Evolutionary conservation across 1,140 invertebrate genomes (phyloP), one percentile per base, ranked within the genome.

Genomic region (Bursaphelenchus mucronatus): DNA sequence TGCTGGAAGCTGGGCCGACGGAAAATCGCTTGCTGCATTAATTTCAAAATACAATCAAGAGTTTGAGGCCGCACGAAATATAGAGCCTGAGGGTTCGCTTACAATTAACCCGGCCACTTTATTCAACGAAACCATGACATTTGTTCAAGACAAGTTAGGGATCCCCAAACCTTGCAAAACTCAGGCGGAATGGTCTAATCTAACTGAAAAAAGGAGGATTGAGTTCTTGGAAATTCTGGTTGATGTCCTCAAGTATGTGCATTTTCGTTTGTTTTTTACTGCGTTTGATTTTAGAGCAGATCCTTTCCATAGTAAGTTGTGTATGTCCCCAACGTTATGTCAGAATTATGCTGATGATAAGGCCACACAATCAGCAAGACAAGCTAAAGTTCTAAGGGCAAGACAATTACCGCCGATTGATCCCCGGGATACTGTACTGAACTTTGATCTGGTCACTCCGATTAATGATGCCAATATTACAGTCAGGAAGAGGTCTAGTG

Each of bases 1-100:
- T 54, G 5, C 50, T 56, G 78, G 66, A 30, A 76, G 74, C 53
- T 76, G 76, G 72, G 54, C 43, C 10, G 74, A 76, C 58, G 76
- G 68, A 17, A n/a, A 45, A 11, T 49, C 76, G 0, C 65, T 78
- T 10, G 69, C 69, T 43, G 73, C 65, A 0, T 44, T 76, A n/a
- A 21, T 78, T n/a, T 53, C 59, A 49, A 68, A 73, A 59, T 78
- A 72, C 55, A 40, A 59, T 5, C 45, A 43, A 8, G 76, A 78
- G 40, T 50, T 74, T 13, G n/a, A 63, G 7, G 44, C 72, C 44
- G 69, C 49, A 40, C 8, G 51, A 8, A 30, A 5, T 30, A 5
- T 30, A 1, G 30, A 30, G 30, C 30, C 30, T 30, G 2, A 39
- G 2, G n/a, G 73, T 11, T 43, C 52, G 30, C 45, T 44, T 17